These are phyloP conservation scores for Meiosimyza decipiens DNA, from an alignment of 2,888 invertebrate species.

Conservation along the genomic window DNA sequence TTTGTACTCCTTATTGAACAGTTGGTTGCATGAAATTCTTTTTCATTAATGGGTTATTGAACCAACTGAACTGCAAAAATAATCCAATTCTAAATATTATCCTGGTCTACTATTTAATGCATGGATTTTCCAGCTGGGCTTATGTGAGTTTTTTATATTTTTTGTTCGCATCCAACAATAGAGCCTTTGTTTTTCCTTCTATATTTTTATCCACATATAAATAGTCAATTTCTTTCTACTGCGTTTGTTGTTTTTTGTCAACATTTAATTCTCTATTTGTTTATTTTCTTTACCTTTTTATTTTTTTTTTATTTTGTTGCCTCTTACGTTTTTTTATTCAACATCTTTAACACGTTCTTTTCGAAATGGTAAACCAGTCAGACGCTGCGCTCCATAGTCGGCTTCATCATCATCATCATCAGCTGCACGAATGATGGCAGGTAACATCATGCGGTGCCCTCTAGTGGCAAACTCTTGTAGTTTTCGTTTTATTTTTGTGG, in stretches of 20 bases:
- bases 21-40: too few species aligned
- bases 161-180: too few species aligned
- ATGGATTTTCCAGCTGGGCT: too few species aligned
- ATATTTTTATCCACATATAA: conserved; percentile 4
- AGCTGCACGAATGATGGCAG: neutral
- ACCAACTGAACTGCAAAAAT: too few species aligned
- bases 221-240: neutral
- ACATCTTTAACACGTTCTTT: conserved; percentile 2
- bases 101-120: too few species aligned
- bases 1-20: too few species aligned
- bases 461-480: conserved; percentile 19
- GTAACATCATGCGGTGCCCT: conserved; percentile 16
- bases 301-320: too few species aligned
- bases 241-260: neutral
- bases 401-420: conserved; percentile 1
- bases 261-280: neutral
- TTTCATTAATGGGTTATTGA: too few species aligned
- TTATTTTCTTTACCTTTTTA: neutral
- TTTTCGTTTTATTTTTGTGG: too few species aligned
- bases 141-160: too few species aligned
- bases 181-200: neutral
- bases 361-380: neutral
- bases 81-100: too few species aligned
- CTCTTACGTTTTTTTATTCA: neutral
- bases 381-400: neutral